phyloP scores from a whole-genome alignment of 2,113 vertebrate species.

The Cynopterus brachyotis region DNA sequence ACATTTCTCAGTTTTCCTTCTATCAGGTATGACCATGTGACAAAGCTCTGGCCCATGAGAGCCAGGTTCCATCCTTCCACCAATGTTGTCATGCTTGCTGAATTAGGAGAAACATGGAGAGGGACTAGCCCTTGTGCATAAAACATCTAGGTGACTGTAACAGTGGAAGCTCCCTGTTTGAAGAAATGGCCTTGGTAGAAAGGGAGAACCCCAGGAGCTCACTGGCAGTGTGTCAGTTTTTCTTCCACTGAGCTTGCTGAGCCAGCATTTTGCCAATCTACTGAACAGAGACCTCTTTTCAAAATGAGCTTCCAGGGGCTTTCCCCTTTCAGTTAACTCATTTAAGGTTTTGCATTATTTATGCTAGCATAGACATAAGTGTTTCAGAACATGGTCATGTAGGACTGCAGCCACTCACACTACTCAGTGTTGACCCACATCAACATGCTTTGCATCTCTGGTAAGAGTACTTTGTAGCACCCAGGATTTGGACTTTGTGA shows the following conservation, averaged over 20 bases:
- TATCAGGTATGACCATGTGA: not conserved
- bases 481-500: not conserved
- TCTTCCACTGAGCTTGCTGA: conserved; percentile 45
- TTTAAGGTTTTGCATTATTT: not conserved
- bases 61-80: not conserved
- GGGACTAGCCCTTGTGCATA: not conserved
- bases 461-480: not conserved
- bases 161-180: not conserved
- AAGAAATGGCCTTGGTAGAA: not conserved
- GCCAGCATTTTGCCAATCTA: not conserved
- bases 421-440: not conserved
- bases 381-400: not conserved
- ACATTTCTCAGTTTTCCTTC: not conserved
- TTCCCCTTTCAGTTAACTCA: not conserved
- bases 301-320: conserved; percentile 10
- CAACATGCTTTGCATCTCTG: not conserved
- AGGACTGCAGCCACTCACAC: not conserved
- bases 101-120: not conserved
- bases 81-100: not conserved
- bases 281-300: not conserved
- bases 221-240: not conserved
- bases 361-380: not conserved
- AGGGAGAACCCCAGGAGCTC: not conserved
- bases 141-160: not conserved
- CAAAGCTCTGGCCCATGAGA: not conserved